Percentiles rank a stretch among this genome's conserved stretches.
These are phyloP conservation scores for Peromyscus nudipes DNA, from an alignment of 2,797 vertebrate genomes.

Conservation along the genomic window DNA sequence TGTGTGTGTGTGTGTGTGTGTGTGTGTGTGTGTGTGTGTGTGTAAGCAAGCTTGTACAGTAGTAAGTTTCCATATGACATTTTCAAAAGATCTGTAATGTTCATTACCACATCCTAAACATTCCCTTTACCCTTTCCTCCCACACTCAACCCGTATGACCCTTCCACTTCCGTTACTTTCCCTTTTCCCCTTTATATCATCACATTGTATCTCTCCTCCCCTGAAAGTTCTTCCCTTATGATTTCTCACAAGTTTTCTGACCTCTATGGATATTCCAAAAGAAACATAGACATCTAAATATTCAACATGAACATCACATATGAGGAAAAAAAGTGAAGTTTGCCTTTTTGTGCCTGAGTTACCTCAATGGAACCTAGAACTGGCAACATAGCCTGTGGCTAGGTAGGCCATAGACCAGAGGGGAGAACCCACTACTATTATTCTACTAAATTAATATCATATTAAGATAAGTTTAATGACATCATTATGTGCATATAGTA, in stretches of 20 bases:
- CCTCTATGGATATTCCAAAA: not conserved
- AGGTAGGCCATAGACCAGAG: not conserved
- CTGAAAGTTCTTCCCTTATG: not conserved
- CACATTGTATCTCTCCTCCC: not conserved
- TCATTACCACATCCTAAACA: not conserved
- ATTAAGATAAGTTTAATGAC: not conserved
- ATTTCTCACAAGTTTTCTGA: not conserved
- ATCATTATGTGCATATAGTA: not conserved
- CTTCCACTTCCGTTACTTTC: not conserved
- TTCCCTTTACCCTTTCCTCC: not conserved
- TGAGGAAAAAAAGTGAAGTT: not conserved
- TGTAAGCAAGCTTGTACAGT: not conserved
- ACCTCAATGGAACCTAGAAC: not conserved
- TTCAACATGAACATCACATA: not conserved
- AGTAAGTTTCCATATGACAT: not conserved
- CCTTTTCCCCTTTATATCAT: not conserved
- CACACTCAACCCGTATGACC: accelerated
- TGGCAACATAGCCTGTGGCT: no score
- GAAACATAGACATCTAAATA: not conserved
- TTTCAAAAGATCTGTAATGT: not conserved
- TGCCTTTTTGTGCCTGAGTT: not conserved
- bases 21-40: not conserved
- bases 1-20: not conserved
- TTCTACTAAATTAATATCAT: not conserved
- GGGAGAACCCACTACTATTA: no score